Conservation (phyloP, 1,140 invertebrate species). For the Zaprionus gabonicus region DNA sequence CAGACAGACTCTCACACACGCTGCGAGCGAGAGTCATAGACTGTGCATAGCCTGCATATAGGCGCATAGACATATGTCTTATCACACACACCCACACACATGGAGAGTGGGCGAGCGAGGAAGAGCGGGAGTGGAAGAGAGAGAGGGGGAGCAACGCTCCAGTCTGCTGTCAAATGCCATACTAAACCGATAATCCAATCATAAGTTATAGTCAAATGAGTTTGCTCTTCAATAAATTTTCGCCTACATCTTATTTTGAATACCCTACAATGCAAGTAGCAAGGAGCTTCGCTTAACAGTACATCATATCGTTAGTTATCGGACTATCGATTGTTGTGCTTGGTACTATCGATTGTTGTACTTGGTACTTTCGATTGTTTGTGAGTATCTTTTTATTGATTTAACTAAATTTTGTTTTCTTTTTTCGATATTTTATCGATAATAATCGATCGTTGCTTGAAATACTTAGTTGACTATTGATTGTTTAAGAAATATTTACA, state of each 20-base stretch:
- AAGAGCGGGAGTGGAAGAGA: too few relatives aligned
- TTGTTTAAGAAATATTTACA: too few relatives aligned
- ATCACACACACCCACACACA: conserved; percentile 59
- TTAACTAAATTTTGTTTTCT: too few relatives aligned
- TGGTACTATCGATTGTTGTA: background rate
- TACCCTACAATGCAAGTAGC: conserved; percentile 1
- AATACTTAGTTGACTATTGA: too few relatives aligned
- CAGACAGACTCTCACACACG: background rate
- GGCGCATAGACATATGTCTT: conserved; percentile 75
- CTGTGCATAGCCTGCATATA: conserved; percentile 70
- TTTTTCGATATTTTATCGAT: too few relatives aligned
- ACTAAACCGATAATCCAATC: conserved; percentile 82
- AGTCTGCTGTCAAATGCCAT: conserved; percentile 75
- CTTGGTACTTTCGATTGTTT: background rate
- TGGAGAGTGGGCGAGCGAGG: background rate
- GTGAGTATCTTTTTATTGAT: too few relatives aligned
- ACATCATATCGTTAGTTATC: background rate
- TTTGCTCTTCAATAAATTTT: conserved; percentile 80
- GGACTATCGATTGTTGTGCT: background rate
- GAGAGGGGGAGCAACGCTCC: conserved; percentile 2
- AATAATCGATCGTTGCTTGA: too few relatives aligned
- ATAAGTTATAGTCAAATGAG: conserved; percentile 82
- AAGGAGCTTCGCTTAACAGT: background rate
- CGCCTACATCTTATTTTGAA: conserved; percentile 50
- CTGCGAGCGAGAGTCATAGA: conserved; percentile 2